Conservation (phyloP, 2,797 vertebrate species). For the Rhinella marina region DNA sequence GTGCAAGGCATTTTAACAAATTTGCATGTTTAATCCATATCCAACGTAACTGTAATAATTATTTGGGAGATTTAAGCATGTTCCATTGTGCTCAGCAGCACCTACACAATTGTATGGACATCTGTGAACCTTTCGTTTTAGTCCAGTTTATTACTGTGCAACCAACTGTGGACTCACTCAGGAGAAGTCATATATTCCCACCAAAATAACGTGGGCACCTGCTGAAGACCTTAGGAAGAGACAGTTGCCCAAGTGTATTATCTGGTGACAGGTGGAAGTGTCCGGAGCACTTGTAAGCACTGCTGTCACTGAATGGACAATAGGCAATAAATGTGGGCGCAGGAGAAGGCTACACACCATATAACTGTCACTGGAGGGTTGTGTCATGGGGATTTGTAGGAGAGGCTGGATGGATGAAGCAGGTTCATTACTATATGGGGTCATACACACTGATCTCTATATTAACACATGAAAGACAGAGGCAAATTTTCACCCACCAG, state of each 20-base stretch:
- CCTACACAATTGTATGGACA: neutral
- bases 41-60: too few species aligned
- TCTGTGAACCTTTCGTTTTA: neutral
- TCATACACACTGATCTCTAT: neutral
- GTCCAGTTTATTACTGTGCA: neutral
- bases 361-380: constrained; percentile 10
- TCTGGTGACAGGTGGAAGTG: constrained; percentile 8
- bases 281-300: neutral
- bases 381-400: neutral
- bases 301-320: constrained; percentile 27
- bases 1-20: neutral
- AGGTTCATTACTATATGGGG: neutral
- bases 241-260: constrained; percentile 13
- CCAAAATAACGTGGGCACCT: constrained; percentile 22
- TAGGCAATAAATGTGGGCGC: constrained; percentile 4
- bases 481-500: too few species aligned
- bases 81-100: too few species aligned
- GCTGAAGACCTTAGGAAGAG: constrained; percentile 1
- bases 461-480: neutral
- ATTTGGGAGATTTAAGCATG: too few species aligned
- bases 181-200: neutral
- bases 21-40: neutral
- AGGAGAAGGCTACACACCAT: neutral
- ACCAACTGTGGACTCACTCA: constrained; percentile 2
- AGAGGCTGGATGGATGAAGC: neutral